A percentile compares a stretch with the other conserved stretches of the same genome.
Conservation (phyloP, 2,113 vertebrate species). For the Notothenia coriiceps region DNA sequence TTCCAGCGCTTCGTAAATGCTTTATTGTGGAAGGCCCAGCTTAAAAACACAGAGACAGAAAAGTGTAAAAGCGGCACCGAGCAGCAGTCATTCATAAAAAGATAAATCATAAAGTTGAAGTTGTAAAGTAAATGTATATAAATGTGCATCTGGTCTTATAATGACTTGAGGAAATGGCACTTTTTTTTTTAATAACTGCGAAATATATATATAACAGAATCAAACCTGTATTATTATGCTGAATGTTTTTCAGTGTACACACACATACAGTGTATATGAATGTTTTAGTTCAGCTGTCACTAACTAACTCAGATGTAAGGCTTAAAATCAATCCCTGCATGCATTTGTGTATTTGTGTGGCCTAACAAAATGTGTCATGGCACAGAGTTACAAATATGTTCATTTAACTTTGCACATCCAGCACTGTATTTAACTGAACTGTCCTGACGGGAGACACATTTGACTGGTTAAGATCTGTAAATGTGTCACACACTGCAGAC, state of each 20-base stretch:
- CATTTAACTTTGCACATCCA: constrained; percentile 53
- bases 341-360: constrained; percentile 52
- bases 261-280: constrained; percentile 39
- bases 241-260: constrained; percentile 62
- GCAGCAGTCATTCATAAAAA: constrained; percentile 23
- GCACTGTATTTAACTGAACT: constrained; percentile 40
- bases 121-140: constrained; percentile 83
- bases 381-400: constrained; percentile 15
- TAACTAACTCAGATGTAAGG: constrained; percentile 31
- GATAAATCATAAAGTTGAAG: constrained; percentile 35
- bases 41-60: not conserved
- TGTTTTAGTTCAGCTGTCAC: constrained; percentile 62
- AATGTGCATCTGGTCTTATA: constrained; percentile 63
- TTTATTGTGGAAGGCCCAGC: constrained; percentile 1
- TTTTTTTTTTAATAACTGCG: constrained; percentile 47
- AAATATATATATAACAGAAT: constrained; percentile 48
- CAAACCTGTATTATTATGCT: constrained; percentile 52
- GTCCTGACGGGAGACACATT: not conserved
- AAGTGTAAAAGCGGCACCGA: constrained; percentile 4
- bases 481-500: constrained; percentile 18
- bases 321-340: constrained; percentile 57
- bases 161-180: constrained; percentile 42
- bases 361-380: constrained; percentile 34
- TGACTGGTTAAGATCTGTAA: constrained; percentile 26
- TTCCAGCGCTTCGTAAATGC: not conserved